Evolutionary conservation across 2,797 vertebrate genomes (phyloP).

Genomic region (Artibeus lituratus): DNA sequence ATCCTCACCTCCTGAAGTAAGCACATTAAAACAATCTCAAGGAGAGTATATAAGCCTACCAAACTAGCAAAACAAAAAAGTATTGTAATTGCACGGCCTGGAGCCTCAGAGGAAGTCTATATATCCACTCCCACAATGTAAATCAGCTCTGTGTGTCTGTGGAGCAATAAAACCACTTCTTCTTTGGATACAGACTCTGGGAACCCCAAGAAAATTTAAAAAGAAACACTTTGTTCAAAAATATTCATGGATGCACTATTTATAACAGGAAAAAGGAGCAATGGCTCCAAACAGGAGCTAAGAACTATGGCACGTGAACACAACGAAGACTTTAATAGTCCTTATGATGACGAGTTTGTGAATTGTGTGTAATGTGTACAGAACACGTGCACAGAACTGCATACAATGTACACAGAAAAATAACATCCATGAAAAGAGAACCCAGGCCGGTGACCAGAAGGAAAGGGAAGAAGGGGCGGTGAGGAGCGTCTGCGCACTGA

Average conservation of each 20-base stretch:
- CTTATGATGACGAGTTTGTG: neutral
- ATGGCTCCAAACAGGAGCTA: neutral
- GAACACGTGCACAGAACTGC: neutral
- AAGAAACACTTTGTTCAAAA: neutral
- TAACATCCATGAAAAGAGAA: neutral
- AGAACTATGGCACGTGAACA: neutral
- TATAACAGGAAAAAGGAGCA: neutral
- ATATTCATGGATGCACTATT: slow-evolving; percentile 24
- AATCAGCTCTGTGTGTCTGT: neutral
- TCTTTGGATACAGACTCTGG: neutral
- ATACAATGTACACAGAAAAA: neutral
- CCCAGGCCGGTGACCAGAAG: neutral
- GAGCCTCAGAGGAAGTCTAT: neutral
- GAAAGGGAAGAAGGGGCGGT: neutral
- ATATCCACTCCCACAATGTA: neutral
- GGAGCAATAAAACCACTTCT: neutral
- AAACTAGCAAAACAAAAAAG: neutral
- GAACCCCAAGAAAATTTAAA: neutral
- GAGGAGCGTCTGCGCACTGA: neutral
- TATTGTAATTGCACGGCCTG: neutral
- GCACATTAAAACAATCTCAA: neutral
- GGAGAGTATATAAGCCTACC: neutral
- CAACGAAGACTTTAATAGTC: neutral
- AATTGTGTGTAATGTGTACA: neutral
- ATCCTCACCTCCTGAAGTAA: neutral